Conservation (phyloP, 2,888 invertebrate genomes). For the Mellilla xanthometata region DNA sequence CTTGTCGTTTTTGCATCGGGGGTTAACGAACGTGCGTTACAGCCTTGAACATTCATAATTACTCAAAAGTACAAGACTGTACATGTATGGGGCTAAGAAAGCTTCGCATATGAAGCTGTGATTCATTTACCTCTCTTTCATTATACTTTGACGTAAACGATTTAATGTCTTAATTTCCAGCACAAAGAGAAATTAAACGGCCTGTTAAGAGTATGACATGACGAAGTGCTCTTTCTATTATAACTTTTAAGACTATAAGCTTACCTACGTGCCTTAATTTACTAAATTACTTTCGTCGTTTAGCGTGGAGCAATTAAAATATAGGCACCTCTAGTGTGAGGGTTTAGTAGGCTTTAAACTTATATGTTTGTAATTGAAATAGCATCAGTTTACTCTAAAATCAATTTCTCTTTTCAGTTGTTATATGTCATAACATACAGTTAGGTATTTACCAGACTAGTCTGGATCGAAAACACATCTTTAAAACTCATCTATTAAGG, state of each 20-base stretch:
- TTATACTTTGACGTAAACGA: constrained; percentile 70
- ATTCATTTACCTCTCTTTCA: constrained; percentile 58
- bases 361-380: constrained; percentile 29
- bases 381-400: too few species aligned
- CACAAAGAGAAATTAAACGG: constrained; percentile 78
- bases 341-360: constrained; percentile 23
- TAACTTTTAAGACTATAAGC: constrained; percentile 73
- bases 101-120: constrained; percentile 31
- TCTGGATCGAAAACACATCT: too few species aligned
- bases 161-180: constrained; percentile 78
- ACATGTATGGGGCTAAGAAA: neutral
- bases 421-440: too few species aligned
- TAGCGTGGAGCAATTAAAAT: constrained; percentile 53
- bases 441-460: too few species aligned
- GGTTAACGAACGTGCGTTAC: constrained; percentile 4
- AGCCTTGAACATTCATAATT: constrained; percentile 13
- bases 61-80: constrained; percentile 4
- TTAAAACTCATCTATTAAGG: too few species aligned
- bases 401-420: too few species aligned
- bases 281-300: constrained; percentile 63
- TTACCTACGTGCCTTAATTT: constrained; percentile 68
- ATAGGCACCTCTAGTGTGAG: constrained; percentile 35
- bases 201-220: constrained; percentile 78
- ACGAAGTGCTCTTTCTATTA: constrained; percentile 76
- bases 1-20: too few species aligned